Conservation (phyloP, 1,140 invertebrate genomes). For the Drosophila oshimai region DNA sequence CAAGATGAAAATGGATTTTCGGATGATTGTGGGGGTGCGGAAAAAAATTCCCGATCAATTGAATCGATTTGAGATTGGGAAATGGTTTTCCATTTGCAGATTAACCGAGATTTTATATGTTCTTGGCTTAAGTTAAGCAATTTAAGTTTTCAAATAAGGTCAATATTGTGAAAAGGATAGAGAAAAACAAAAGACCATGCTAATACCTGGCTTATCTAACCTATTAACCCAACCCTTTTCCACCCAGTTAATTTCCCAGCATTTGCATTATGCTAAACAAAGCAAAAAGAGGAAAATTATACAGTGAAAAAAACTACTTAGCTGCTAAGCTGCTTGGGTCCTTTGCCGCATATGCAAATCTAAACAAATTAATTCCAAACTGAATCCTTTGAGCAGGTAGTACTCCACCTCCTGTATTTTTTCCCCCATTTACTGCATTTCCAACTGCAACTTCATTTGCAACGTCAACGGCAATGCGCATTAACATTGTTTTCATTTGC, state of each 20-base stretch:
- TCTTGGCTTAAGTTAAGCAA: neutral
- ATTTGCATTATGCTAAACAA: slow-evolving; percentile 70
- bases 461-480: slow-evolving; percentile 76
- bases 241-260: slow-evolving; percentile 61
- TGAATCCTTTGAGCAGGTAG: slow-evolving; percentile 59
- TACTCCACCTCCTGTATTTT: neutral
- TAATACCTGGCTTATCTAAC: slow-evolving; percentile 46
- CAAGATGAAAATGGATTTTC: slow-evolving; percentile 24
- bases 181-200: slow-evolving; percentile 27
- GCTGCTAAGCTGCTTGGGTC: slow-evolving; percentile 61
- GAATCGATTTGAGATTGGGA: slow-evolving; percentile 8
- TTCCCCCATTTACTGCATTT: slow-evolving; percentile 21
- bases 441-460: slow-evolving; percentile 78
- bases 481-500: slow-evolving; percentile 80
- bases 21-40: neutral
- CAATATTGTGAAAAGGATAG: neutral
- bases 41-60: slow-evolving; percentile 1
- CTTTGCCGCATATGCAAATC: slow-evolving; percentile 75
- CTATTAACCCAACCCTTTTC: slow-evolving; percentile 6
- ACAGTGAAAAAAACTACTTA: slow-evolving; percentile 67
- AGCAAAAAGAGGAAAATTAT: slow-evolving; percentile 31
- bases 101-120: neutral
- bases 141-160: slow-evolving; percentile 16
- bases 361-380: slow-evolving; percentile 77
- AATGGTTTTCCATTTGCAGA: slow-evolving; percentile 6